These are phyloP conservation scores for Toxotes lorentzi DNA, from an alignment of 2,797 vertebrate species.

Conservation along the genomic window DNA sequence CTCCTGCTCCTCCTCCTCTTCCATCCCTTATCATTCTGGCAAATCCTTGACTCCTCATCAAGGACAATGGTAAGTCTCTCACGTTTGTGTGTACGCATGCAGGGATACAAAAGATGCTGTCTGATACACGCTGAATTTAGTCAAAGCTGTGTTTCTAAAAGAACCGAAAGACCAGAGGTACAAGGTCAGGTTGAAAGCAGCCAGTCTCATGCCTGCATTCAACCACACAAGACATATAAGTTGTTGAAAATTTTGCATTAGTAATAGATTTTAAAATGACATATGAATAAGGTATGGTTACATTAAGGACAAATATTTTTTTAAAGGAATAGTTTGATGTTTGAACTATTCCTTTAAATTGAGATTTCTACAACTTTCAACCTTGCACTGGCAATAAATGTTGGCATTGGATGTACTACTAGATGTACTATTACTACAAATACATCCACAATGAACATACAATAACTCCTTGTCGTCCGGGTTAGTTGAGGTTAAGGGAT, in stretches of 20 bases:
- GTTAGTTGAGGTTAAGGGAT: background rate
- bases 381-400: background rate
- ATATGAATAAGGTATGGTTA: background rate
- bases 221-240: background rate
- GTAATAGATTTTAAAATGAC: background rate
- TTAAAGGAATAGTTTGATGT: no score
- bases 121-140: background rate
- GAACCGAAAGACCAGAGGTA: background rate
- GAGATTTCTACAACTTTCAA: background rate
- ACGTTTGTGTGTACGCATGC: slow-evolving; percentile 10
- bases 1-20: slow-evolving; percentile 40
- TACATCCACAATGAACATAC: no score
- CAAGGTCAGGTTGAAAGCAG: background rate
- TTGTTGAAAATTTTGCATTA: background rate
- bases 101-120: slow-evolving; percentile 1
- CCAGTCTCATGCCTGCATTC: background rate
- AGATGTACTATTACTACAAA: background rate
- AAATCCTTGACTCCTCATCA: slow-evolving; percentile 56
- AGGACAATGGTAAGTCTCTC: slow-evolving; percentile 50
- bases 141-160: background rate
- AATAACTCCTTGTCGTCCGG: background rate
- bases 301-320: no score
- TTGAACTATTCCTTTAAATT: background rate
- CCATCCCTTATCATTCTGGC: slow-evolving; percentile 44
- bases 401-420: background rate